Percentiles rank a stretch among this genome's conserved stretches.
phyloP scores from a whole-genome alignment of 2,113 vertebrate species.

The Callorhinus ursinus region DNA sequence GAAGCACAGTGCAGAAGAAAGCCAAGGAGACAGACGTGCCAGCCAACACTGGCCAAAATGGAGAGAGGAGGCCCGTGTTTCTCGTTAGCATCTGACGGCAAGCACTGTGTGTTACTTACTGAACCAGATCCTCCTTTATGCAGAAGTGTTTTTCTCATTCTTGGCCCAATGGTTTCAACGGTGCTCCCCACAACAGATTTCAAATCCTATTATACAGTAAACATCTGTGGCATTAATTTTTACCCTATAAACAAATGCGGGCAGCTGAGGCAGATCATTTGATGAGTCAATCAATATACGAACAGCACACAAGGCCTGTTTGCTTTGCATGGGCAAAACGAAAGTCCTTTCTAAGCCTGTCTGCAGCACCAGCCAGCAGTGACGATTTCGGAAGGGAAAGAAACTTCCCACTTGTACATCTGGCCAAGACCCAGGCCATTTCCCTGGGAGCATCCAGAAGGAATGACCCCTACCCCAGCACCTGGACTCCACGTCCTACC shows the following conservation, averaged over 20 bases:
- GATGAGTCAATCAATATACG: conserved; percentile 39
- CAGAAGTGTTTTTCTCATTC: conserved; percentile 54
- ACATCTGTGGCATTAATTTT: conserved; percentile 77
- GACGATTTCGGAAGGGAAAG: background rate
- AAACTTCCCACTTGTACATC: background rate
- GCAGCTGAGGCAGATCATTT: conserved; percentile 37
- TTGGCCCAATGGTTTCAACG: conserved; percentile 41
- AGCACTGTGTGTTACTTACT: background rate
- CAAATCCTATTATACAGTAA: conserved; percentile 76
- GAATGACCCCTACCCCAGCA: fast-evolving
- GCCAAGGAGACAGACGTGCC: background rate
- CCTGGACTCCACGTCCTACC: fast-evolving
- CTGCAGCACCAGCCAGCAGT: background rate
- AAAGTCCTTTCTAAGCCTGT: fast-evolving
- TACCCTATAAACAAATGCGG: conserved; percentile 73
- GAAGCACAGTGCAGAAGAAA: background rate
- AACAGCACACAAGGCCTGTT: background rate
- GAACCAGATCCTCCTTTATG: conserved; percentile 54
- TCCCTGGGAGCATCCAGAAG: background rate
- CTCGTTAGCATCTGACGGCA: background rate
- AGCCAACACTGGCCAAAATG: background rate
- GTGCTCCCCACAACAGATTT: conserved; percentile 47
- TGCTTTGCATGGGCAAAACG: background rate
- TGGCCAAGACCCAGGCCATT: background rate
- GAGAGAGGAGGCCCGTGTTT: background rate